Base-by-base conservation (phyloP, 2,888 invertebrate species). In the Thalpophila matura region DNA sequence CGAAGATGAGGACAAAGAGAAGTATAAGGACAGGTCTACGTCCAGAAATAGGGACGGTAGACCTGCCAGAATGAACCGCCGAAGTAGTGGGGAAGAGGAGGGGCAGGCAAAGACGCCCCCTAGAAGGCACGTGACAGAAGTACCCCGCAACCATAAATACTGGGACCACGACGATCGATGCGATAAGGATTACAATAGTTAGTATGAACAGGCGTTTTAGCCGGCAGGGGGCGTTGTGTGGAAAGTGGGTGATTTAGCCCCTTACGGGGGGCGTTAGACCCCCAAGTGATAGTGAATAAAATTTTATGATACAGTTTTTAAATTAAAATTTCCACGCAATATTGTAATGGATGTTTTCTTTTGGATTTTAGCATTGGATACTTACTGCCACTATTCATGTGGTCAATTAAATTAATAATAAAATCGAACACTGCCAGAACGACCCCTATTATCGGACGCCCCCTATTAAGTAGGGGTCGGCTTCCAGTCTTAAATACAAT, bases 91-190 rank as follows among this genome's bases (percentile, higher is more conserved):
- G 0, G 92, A 92, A 12, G 80, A 84, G 45, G 45, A 61, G 0
- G 57, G 70, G 0, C 40, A 74, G 0, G 83, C 79, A 0, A 91
- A 88, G 54, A 86, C 89, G 0, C 89, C 89, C 0, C 87, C 87
- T 0, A 70, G 89, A 2, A 82, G 91, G 26, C 93, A 93, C 24
- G 94, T 92, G 0, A 86, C 89, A 0, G 94, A 94, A 4, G 94
- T 94, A 0, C 94, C 94, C 0, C 79, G 94, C 40, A 93, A 89
- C 68, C 87, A 91, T 1, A 94, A 94, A 53, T 95, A 95, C 37
- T 95, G 95, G 95, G 94, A 94, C 71, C 95, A 95, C 22, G 95
- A 95, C 37, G 95, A 95, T 16, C 77, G 95, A 2, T 94, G 93
- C 72, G 94, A 95, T 53, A 93, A 90, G 42, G 95, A 95, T 63